Percentiles rank a stretch among this genome's conserved stretches.
These are phyloP conservation scores for Anarsia innoxiella DNA, from an alignment of 2,888 invertebrate species.

Conservation along the genomic window DNA sequence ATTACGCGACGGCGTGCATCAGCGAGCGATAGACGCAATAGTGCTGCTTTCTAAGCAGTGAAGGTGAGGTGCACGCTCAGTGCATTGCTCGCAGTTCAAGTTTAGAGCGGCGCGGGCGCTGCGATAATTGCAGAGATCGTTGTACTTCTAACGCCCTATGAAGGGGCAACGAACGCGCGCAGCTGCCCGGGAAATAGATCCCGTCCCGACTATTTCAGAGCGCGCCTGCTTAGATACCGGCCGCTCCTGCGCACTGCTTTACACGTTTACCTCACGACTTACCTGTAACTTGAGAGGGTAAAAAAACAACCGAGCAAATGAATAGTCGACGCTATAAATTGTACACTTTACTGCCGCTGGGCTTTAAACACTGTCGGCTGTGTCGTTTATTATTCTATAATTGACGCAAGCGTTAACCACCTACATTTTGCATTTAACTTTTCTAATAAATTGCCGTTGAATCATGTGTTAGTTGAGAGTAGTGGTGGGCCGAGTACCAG, in stretches of 20 bases:
- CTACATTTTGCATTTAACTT: neutral
- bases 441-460: too few species aligned
- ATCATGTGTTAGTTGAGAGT: too few species aligned
- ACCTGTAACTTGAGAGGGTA: conserved; percentile 53
- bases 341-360: conserved; percentile 3
- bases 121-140: conserved; percentile 65
- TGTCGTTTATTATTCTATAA: conserved; percentile 4
- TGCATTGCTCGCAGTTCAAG: conserved; percentile 50
- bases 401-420: conserved; percentile 1
- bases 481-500: too few species aligned
- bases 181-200: conserved; percentile 74
- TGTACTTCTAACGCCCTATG: conserved; percentile 70
- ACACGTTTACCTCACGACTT: conserved; percentile 36
- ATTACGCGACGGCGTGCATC: conserved; percentile 33
- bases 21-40: conserved; percentile 53
- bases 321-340: conserved; percentile 5
- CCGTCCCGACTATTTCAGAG: conserved; percentile 72
- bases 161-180: conserved; percentile 69
- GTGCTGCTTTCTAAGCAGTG: conserved; percentile 71
- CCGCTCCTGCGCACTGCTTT: conserved; percentile 38
- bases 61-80: conserved; percentile 63
- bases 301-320: conserved; percentile 7
- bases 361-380: conserved; percentile 1
- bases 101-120: conserved; percentile 55
- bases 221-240: conserved; percentile 54